Evolutionary conservation across 2,797 vertebrate genomes (phyloP).

Genomic region (Enteromius radiatus): DNA sequence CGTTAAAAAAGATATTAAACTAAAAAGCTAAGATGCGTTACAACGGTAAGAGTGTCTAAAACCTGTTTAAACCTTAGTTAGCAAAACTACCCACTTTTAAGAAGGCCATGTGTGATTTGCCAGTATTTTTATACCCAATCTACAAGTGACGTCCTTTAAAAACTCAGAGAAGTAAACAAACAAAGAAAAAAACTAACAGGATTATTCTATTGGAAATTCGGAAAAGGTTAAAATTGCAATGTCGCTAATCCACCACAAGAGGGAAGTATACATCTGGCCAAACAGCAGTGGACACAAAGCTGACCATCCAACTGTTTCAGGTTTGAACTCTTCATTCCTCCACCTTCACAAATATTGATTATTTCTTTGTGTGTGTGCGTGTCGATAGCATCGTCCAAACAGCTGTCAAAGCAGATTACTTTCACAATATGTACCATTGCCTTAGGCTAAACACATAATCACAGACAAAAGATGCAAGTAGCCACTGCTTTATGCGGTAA

Average conservation of each 20-base stretch:
- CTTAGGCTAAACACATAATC: neutral
- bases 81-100: neutral
- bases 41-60: neutral
- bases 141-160: neutral
- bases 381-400: neutral
- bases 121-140: neutral
- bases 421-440: neutral
- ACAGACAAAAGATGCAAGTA: neutral
- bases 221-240: conserved; percentile 1
- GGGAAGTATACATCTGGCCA: conserved; percentile 51
- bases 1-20: no score
- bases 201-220: neutral
- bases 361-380: neutral
- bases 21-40: neutral
- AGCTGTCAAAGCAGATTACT: neutral
- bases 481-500: neutral
- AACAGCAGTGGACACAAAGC: neutral
- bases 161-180: neutral
- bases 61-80: neutral
- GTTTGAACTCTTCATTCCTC: neutral
- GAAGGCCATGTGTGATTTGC: neutral
- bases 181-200: neutral
- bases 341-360: conserved; percentile 2
- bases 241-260: conserved; percentile 57
- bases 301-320: neutral